These are phyloP conservation scores for Otis tarda DNA, from an alignment of 2,113 vertebrate genomes.

Conservation along the genomic window DNA sequence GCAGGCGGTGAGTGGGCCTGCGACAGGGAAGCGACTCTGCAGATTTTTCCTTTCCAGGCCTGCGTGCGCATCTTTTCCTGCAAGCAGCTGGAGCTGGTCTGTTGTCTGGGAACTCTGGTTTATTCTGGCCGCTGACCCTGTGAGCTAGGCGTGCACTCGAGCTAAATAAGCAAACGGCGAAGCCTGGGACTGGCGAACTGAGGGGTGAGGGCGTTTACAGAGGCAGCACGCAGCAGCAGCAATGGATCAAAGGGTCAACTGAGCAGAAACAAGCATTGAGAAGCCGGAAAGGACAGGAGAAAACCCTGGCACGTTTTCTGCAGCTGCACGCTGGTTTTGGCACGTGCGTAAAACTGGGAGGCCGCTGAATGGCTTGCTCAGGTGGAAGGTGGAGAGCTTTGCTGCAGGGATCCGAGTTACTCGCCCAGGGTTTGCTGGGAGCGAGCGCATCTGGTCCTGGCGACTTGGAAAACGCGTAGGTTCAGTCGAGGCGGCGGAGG, in stretches of 20 bases:
- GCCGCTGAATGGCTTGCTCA: neutral
- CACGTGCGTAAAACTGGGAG: accelerated
- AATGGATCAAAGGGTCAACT: no score
- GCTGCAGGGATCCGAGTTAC: neutral
- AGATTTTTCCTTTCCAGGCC: neutral
- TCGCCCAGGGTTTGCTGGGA: accelerated
- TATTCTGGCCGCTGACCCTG: neutral
- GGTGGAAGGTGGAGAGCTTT: neutral
- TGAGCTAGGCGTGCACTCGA: neutral
- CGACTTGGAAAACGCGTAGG: accelerated
- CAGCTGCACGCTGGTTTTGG: neutral
- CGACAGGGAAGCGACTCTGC: neutral
- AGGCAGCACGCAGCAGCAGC: neutral
- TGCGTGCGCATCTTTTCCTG: accelerated
- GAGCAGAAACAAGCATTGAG: neutral
- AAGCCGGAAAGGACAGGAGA: neutral
- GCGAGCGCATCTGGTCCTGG: accelerated
- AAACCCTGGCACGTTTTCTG: no score
- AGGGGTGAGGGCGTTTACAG: neutral
- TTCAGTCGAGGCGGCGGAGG: accelerated
- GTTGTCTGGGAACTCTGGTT: neutral
- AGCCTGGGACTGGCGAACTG: neutral
- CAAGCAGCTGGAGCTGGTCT: neutral
- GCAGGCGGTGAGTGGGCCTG: neutral
- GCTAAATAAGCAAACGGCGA: neutral